Evolutionary conservation across 2,888 invertebrate genomes (phyloP), one percentile per base, ranked within the genome.

Genomic region (Oscheius myriophilus): DNA sequence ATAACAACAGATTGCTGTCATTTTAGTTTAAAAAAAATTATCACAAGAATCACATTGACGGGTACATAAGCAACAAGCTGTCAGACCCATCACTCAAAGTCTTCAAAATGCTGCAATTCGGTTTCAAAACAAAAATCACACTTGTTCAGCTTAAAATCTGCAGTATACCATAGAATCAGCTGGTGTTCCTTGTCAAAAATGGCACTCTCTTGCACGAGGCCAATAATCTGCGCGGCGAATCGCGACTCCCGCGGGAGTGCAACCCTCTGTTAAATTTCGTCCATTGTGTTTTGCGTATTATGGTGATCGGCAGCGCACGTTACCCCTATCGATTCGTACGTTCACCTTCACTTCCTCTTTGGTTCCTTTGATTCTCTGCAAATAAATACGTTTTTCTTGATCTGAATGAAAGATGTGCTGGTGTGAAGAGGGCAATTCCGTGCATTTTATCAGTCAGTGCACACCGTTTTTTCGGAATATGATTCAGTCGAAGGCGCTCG

Each of bases 241-340:
- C 61, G 61, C 61, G 26, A 61, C 61, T 61, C 61, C 49, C 61
- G 49, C 61, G 61, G 61, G 61, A 61, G 33, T 61, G 61, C 61
- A 49, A 61, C 61, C 61, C 61, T 61, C 61, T 45, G 61, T 61
- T 61, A 61, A 61, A 61, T 61, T 61, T 61, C 61, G 61, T 16
- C 61, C 61, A 61, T 61, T 61, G 61, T 61, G 61, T 61, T 61
- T 61, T 61, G 42, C 61, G 49, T 46, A 49, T 33, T 61, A 49
- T 49, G 57, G 49, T 61, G 61, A 61, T 61, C 61, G 61, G 18
- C 18, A 49, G 43, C 49, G 26, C 61, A 45, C 46, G 39, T 61
- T 61, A 11, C 49, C 33, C 46, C 21, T 46, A 59, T 46, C 49
- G 61, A 61, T 61, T 61, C 33, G 21, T 49, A 12, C 6, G 25